These are phyloP conservation scores for Eupeodes luniger DNA, from an alignment of 2,888 invertebrate genomes.

Conservation along the genomic window DNA sequence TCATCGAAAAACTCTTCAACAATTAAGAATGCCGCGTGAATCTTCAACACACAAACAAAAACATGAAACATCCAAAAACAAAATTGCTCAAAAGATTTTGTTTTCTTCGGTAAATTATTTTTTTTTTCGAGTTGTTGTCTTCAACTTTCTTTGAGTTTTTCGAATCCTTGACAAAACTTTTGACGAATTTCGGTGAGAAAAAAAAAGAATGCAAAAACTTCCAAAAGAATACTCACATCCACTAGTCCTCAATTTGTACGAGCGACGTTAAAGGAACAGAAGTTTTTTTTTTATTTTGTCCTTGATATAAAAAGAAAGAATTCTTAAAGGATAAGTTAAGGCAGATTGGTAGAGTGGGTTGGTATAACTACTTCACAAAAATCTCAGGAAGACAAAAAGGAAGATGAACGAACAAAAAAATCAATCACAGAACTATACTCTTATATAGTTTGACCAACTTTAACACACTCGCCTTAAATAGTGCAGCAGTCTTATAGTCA, in stretches of 20 bases:
- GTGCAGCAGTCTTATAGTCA: constrained; percentile 28
- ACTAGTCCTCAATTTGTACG: constrained; percentile 52
- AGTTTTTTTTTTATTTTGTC: constrained; percentile 5
- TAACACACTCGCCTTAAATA: constrained; percentile 12
- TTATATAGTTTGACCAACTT: constrained; percentile 64
- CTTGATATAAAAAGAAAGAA: neutral
- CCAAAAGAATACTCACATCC: constrained; percentile 45
- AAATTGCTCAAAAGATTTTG: constrained; percentile 27
- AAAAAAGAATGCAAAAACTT: constrained; percentile 44
- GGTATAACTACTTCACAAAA: constrained; percentile 19
- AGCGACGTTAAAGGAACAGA: constrained; percentile 32
- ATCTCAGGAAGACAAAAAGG: neutral
- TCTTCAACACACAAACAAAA: constrained; percentile 25
- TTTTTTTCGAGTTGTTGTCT: constrained; percentile 30
- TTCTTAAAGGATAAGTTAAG: neutral
- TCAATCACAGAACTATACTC: constrained; percentile 43
- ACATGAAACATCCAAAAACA: constrained; percentile 40
- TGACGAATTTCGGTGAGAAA: constrained; percentile 53
- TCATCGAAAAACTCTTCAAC: constrained; percentile 62
- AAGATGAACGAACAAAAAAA: constrained; percentile 10
- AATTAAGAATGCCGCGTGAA: constrained; percentile 74
- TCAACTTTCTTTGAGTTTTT: constrained; percentile 10
- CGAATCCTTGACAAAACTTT: constrained; percentile 51
- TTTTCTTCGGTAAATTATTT: constrained; percentile 21
- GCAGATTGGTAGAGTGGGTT: too few relatives aligned